These are phyloP conservation scores for Ispidina picta DNA, from an alignment of 2,797 vertebrate species.

Conservation along the genomic window DNA sequence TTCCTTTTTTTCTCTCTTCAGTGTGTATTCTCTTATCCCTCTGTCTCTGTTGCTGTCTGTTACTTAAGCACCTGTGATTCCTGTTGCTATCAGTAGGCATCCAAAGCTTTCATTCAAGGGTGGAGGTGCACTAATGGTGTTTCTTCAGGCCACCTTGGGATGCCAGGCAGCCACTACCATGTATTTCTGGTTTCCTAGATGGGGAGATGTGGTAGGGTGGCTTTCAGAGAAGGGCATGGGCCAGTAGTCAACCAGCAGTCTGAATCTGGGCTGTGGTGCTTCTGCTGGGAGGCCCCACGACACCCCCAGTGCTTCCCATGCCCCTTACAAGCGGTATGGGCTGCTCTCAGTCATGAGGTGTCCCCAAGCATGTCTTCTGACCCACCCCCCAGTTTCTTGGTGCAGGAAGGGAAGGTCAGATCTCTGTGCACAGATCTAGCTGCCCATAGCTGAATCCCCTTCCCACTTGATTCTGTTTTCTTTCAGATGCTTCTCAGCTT, in stretches of 20 bases:
- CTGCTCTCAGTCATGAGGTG: background rate
- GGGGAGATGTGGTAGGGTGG: background rate
- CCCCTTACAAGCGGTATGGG: background rate
- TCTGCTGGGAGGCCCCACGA: background rate
- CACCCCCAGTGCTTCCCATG: background rate
- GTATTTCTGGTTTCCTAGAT: background rate
- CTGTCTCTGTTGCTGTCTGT: background rate
- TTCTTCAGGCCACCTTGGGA: background rate
- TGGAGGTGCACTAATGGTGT: background rate
- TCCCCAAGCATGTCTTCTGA: background rate
- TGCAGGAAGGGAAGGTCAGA: background rate
- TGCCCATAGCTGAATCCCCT: background rate
- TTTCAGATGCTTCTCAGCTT: slow-evolving; percentile 80
- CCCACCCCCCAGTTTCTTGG: background rate
- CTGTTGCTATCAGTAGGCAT: background rate
- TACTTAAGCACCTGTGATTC: background rate
- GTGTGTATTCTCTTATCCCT: background rate
- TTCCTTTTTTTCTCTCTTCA: background rate
- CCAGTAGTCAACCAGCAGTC: background rate
- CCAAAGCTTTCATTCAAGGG: background rate
- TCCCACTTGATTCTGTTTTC: slow-evolving; percentile 35
- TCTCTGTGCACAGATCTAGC: background rate
- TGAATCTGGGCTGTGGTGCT: background rate
- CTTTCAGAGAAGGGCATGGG: background rate
- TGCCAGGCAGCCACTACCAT: background rate